Evolutionary conservation across 2,113 vertebrate species (phyloP), one percentile per base, ranked within the genome.

Genomic region (Pollimyrus isidori): DNA sequence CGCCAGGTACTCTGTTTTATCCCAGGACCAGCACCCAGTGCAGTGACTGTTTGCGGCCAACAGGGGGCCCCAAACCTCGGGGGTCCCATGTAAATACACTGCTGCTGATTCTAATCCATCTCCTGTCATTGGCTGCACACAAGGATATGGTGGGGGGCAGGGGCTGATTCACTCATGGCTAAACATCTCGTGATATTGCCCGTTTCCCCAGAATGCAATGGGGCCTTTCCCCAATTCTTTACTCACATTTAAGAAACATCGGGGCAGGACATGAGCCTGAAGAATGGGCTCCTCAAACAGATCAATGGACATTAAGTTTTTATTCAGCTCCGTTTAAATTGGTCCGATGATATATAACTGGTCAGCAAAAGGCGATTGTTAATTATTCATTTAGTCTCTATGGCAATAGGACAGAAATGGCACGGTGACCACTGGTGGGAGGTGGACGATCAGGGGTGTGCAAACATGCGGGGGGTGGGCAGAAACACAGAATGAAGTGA

Each of bases 331-430:
- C 35, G 15, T 17, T 80, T 80, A 80, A 80, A 42, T 15, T 3
- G 35, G 35, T 80, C 30, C 30, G 46, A n/a, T 86, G 42, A 85
- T 86, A n/a, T 49, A 26, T 49, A 50, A 86, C 83, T 86, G 83
- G 83, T 86, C 48, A 49, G 48, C 83, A 30, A 49, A 50, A 86
- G 45, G 23, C 46, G 23, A 49, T n/a, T n/a, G 83, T 50, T 49
- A 86, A 48, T 49, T 86, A 86, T 86, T 50, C 3, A 86, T 86
- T 86, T 85, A 26, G 83, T 86, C 46, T 86, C 46, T 86, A 86
- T 86, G 83, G 7, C 83, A 86, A 86, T 86, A n/a, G 13, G 23
- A 48, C 48, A 85, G 19, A 85, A 48, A 6, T 26, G 83, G 83
- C 21, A 50, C 45, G 26, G 9, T 86, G 48, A 17, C 46, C 45